Conservation (phyloP, 2,888 invertebrate species). For the Epiblema foenella region DNA sequence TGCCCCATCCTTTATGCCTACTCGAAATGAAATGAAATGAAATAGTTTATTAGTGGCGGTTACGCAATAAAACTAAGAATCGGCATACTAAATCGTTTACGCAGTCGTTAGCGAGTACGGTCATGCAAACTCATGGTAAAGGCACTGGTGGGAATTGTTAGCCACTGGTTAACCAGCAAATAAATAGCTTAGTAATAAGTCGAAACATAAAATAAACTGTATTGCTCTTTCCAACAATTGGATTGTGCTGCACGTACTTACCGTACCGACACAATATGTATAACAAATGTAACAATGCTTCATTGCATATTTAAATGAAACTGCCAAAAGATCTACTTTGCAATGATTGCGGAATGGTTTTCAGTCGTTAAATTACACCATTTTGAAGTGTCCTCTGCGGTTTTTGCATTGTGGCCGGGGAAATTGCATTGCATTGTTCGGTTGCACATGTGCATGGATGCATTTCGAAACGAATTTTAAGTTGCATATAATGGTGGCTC, state of each 20-base stretch:
- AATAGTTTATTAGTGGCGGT: too few species aligned
- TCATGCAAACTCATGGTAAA: too few species aligned
- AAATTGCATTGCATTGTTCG: conserved; percentile 22
- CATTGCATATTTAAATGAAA: conserved; percentile 11
- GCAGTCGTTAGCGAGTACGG: too few species aligned
- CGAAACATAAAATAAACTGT: neutral
- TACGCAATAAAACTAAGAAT: too few species aligned
- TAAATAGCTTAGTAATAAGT: neutral
- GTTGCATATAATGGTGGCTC: neutral
- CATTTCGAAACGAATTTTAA: neutral
- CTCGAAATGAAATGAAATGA: too few species aligned
- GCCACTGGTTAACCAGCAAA: too few species aligned
- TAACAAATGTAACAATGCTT: conserved; percentile 6
- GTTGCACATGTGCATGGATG: conserved; percentile 15
- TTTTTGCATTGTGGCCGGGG: conserved; percentile 25
- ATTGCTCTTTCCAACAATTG: neutral
- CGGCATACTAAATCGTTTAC: too few species aligned
- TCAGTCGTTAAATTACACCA: conserved; percentile 23
- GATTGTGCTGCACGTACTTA: neutral
- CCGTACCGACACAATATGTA: neutral
- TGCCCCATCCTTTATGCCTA: too few species aligned
- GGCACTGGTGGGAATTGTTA: too few species aligned
- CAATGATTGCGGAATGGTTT: conserved; percentile 20
- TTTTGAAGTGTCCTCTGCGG: conserved; percentile 34
- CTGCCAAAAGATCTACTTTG: conserved; percentile 7